These are phyloP conservation scores for Epizoanthus rinbou DNA, from an alignment of 92 coral and sea anemone genomes.

Conservation along the genomic window DNA sequence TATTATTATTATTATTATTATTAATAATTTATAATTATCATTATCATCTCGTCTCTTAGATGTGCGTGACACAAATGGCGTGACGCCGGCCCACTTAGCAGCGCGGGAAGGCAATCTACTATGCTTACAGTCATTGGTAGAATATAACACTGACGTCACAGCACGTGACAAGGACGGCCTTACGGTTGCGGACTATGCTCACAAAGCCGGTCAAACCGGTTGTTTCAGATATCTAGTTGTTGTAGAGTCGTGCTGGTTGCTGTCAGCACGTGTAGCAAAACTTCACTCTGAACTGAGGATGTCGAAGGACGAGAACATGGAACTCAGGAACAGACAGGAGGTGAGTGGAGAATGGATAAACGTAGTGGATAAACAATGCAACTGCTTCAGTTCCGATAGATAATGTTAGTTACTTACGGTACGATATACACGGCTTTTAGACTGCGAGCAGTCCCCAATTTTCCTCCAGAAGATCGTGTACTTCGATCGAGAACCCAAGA, in stretches of 20 bases:
- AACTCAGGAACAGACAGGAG: slow-evolving; percentile 75
- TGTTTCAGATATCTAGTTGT: slow-evolving; percentile 88
- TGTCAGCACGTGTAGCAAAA: slow-evolving; percentile 79
- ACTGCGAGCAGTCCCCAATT: too few relatives aligned
- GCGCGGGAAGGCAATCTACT: slow-evolving; percentile 92
- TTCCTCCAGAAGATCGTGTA: too few relatives aligned
- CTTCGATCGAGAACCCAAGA: too few relatives aligned
- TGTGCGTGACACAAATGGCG: slow-evolving; percentile 68
- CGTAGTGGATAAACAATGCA: too few relatives aligned
- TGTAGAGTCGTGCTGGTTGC: slow-evolving; percentile 89
- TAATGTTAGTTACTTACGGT: too few relatives aligned
- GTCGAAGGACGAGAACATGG: slow-evolving; percentile 77
- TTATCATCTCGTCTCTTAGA: slow-evolving; percentile 43
- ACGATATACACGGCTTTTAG: too few relatives aligned
- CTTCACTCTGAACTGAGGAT: slow-evolving; percentile 63
- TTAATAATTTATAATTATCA: background rate
- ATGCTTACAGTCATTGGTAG: slow-evolving; percentile 90
- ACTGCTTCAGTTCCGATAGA: too few relatives aligned
- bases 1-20: background rate
- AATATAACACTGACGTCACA: slow-evolving; percentile 84
- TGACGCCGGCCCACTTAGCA: slow-evolving; percentile 88
- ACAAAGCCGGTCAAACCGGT: slow-evolving; percentile 82
- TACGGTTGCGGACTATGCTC: slow-evolving; percentile 86
- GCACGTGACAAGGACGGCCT: slow-evolving; percentile 80
- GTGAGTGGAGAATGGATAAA: slow-evolving; percentile 44